Percentiles rank a stretch among this genome's conserved stretches.
These are phyloP conservation scores for Polyergus mexicanus DNA, from an alignment of 1,140 invertebrate species.

Conservation along the genomic window DNA sequence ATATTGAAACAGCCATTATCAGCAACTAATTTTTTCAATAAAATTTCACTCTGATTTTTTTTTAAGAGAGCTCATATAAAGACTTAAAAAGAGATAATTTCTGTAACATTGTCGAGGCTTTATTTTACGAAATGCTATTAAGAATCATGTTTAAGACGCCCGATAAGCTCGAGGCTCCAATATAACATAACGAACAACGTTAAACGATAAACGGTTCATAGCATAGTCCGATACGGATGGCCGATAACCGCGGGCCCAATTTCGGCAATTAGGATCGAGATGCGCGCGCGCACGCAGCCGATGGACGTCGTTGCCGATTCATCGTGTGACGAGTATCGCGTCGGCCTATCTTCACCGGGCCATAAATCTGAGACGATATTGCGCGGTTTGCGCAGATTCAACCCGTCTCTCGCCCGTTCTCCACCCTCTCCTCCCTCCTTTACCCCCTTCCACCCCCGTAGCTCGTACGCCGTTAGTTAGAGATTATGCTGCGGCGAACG, in stretches of 20 bases:
- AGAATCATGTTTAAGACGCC: neutral
- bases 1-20: too few species aligned
- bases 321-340: conserved; percentile 73
- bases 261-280: conserved; percentile 72
- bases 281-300: conserved; percentile 5
- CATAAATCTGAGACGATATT: conserved; percentile 78
- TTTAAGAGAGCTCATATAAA: too few species aligned
- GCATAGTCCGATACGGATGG: neutral
- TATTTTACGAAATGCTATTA: neutral
- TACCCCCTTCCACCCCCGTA: neutral
- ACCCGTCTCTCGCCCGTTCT: conserved; percentile 43
- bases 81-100: neutral
- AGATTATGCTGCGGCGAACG: conserved; percentile 73
- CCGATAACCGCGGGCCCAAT: conserved; percentile 61
- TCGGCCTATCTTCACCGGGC: conserved; percentile 64
- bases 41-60: too few species aligned
- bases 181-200: neutral
- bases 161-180: neutral
- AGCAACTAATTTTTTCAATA: too few species aligned
- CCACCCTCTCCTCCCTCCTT: too few species aligned
- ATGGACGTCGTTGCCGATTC: conserved; percentile 66
- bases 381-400: conserved; percentile 75
- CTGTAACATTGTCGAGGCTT: neutral
- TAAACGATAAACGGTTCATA: conserved; percentile 33
- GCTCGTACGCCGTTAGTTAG: conserved; percentile 65